Evolutionary conservation across 1,140 invertebrate species (phyloP).

Genomic region (Elysia chlorotica): DNA sequence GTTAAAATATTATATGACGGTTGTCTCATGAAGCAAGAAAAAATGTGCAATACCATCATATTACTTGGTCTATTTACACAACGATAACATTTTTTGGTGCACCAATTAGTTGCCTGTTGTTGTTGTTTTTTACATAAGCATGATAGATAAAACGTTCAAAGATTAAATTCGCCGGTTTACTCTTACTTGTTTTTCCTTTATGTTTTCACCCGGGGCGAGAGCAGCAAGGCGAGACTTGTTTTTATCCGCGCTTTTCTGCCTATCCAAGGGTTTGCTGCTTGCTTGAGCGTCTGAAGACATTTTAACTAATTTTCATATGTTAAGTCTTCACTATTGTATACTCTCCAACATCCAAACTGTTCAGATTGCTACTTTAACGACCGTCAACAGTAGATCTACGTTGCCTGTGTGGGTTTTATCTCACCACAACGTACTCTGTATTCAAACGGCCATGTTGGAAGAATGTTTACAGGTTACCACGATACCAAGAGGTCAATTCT

Average conservation of each 20-base stretch:
- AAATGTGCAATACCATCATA: no score
- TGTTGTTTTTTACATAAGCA: no score
- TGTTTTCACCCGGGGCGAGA: slow-evolving; percentile 52
- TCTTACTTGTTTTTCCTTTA: slow-evolving; percentile 57
- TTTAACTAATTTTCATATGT: background rate
- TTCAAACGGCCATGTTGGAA: slow-evolving; percentile 29
- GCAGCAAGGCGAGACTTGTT: slow-evolving; percentile 47
- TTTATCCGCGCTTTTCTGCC: slow-evolving; percentile 34
- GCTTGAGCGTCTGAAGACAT: slow-evolving; percentile 22
- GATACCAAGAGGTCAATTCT: slow-evolving; percentile 22
- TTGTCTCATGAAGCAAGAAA: no score
- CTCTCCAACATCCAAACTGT: background rate
- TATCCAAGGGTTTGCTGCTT: slow-evolving; percentile 19
- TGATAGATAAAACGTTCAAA: no score
- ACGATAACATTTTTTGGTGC: no score
- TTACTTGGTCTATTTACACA: no score
- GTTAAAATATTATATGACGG: no score
- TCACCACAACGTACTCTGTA: background rate
- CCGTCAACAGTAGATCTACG: background rate
- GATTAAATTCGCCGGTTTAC: no score
- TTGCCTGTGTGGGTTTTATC: no score
- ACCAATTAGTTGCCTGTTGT: no score
- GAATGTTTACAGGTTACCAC: slow-evolving; percentile 41
- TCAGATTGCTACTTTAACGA: background rate
- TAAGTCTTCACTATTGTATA: no score